These are phyloP conservation scores for Etheostoma spectabile DNA, from an alignment of 2,113 vertebrate species.

Conservation along the genomic window DNA sequence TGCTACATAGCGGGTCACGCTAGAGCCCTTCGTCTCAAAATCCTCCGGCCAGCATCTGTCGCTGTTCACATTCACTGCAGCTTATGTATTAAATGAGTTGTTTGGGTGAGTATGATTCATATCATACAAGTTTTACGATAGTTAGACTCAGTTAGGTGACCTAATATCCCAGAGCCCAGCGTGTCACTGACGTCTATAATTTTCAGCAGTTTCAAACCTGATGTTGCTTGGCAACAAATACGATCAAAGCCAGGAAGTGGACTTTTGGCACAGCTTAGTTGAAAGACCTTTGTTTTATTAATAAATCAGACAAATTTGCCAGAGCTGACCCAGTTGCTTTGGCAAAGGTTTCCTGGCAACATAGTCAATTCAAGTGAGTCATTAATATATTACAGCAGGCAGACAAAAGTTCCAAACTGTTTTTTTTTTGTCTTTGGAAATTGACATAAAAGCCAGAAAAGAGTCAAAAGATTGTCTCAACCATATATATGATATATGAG, in stretches of 20 bases:
- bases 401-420: background rate
- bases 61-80: background rate
- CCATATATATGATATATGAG: background rate
- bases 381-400: conserved; percentile 1
- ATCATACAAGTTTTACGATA: background rate
- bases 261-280: conserved; percentile 17
- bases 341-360: background rate
- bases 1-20: conserved; percentile 43
- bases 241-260: background rate
- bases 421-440: background rate
- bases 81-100: background rate
- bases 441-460: background rate
- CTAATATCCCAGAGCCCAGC: background rate
- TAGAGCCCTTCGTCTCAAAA: conserved; percentile 15
- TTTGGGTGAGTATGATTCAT: background rate
- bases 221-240: conserved; percentile 36
- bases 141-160: background rate
- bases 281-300: background rate
- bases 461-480: background rate
- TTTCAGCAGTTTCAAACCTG: conserved; percentile 4
- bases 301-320: background rate
- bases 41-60: background rate
- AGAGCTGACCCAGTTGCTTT: background rate
- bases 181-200: background rate
- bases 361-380: background rate